Base-by-base conservation (phyloP, 2,888 invertebrate genomes). In the Aphidoletes aphidimyza region DNA sequence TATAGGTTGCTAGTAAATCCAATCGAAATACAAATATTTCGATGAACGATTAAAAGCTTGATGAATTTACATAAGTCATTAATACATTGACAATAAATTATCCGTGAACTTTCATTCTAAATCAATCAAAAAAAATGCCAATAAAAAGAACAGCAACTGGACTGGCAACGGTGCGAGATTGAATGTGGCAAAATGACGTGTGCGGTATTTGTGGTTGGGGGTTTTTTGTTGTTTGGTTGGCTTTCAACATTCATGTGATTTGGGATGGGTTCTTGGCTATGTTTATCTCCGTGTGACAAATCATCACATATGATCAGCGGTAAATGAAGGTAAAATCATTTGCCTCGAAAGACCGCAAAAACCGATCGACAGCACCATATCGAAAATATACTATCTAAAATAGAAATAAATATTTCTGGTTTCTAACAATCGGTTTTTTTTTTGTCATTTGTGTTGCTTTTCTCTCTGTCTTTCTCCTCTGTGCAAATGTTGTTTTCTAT, bases 21-120 rank as follows among this genome's bases (percentile, higher is more conserved):
- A 30, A 30, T 69, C 30, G 1, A 6, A 34, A 26, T 30, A 34
- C 69, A 69, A 69, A n/a, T 22, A 26, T 54, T 17, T 22, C 26
- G 5, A n/a, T n/a, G n/a, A n/a, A n/a, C 34, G 6, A 30, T 26
- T 14, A 30, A 14, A 69, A 3, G 30, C 22, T 3, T 14, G 69
- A 69, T 26, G 14, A 69, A 34, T 69, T 69, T 30, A 69, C 69
- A 69, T 69, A 30, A 69, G n/a, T n/a, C n/a, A n/a, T n/a, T n/a
- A 69, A 3, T 30, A 54, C 5, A 69, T 11, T 69, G 1, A 69
- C 26, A 30, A 22, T 19, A 54, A 30, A 69, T n/a, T 30, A 14
- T 69, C 17, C 30, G 34, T 14, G 54, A 54, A 69, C 69, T 69
- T 69, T 69, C 69, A 69, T 69, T 69, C 69, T 69, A 69, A 69